These are phyloP conservation scores for Macroglossus sobrinus DNA, from an alignment of 2,113 vertebrate species.

Conservation along the genomic window DNA sequence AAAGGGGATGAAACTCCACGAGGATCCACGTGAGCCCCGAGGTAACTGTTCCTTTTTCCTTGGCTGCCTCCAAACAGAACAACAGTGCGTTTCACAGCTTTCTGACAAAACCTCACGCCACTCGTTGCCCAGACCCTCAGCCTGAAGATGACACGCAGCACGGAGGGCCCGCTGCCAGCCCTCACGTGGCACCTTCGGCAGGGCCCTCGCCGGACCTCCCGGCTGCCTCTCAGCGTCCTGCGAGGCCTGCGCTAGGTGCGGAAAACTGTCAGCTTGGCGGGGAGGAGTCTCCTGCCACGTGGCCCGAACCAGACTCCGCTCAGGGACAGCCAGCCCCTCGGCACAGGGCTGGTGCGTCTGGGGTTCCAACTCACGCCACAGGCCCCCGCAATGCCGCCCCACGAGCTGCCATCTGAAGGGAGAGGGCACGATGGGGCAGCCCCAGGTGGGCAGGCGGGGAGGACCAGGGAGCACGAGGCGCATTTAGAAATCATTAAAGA, in stretches of 20 bases:
- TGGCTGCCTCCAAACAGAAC: not conserved
- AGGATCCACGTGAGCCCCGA: not conserved
- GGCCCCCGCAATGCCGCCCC: no score
- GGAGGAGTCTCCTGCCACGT: not conserved
- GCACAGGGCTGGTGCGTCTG: accelerated
- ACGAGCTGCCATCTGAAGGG: not conserved
- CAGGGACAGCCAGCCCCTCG: not conserved
- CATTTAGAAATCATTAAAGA: no score
- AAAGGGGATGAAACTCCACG: not conserved
- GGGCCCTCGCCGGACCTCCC: not conserved
- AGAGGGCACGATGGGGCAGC: no score
- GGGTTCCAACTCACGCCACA: accelerated
- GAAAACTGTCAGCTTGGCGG: not conserved
- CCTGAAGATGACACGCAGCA: not conserved
- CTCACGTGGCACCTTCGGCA: not conserved
- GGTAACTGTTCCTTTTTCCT: not conserved
- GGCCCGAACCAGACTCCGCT: not conserved
- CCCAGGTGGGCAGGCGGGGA: accelerated
- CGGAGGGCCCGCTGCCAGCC: not conserved
- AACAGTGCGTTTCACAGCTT: not conserved
- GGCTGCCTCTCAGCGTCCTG: not conserved
- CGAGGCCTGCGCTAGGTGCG: not conserved
- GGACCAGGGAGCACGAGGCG: not conserved
- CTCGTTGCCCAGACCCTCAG: not conserved
- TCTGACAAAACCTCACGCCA: not conserved